Percentiles rank a stretch among this genome's conserved stretches.
These are phyloP conservation scores for Cyclura pinguis DNA, from an alignment of 2,797 vertebrate genomes.

Conservation along the genomic window DNA sequence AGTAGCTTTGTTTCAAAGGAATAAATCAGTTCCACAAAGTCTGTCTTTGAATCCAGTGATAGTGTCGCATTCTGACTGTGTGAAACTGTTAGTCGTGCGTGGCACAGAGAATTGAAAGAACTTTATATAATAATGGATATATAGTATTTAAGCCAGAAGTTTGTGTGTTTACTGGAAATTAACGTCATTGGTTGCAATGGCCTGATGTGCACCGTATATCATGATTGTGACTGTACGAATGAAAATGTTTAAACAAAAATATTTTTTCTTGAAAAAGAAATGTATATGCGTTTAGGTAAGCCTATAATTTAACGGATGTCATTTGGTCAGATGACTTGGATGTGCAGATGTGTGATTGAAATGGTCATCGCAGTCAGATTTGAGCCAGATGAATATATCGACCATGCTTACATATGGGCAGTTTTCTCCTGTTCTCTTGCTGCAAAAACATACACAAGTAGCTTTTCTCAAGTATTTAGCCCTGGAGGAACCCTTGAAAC, in stretches of 20 bases:
- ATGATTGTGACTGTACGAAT: background rate
- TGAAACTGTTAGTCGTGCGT: background rate
- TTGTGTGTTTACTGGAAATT: background rate
- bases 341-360: too few species aligned
- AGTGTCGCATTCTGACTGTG: background rate
- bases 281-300: background rate
- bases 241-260: background rate
- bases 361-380: too few species aligned
- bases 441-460: too few species aligned
- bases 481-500: too few species aligned
- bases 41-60: slow-evolving; percentile 9
- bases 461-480: too few species aligned
- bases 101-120: background rate
- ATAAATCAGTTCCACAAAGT: background rate
- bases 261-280: background rate
- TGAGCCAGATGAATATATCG: too few species aligned
- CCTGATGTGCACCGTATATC: background rate
- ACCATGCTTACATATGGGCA: too few species aligned
- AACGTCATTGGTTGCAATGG: background rate
- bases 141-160: background rate
- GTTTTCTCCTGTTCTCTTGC: too few species aligned
- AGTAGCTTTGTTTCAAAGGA: slow-evolving; percentile 28
- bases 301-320: background rate
- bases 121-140: background rate
- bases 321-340: too few species aligned